A percentile compares a stretch with the other conserved stretches of the same genome.
phyloP scores from a whole-genome alignment of 2,888 invertebrate species.

The Oligia strigilis region DNA sequence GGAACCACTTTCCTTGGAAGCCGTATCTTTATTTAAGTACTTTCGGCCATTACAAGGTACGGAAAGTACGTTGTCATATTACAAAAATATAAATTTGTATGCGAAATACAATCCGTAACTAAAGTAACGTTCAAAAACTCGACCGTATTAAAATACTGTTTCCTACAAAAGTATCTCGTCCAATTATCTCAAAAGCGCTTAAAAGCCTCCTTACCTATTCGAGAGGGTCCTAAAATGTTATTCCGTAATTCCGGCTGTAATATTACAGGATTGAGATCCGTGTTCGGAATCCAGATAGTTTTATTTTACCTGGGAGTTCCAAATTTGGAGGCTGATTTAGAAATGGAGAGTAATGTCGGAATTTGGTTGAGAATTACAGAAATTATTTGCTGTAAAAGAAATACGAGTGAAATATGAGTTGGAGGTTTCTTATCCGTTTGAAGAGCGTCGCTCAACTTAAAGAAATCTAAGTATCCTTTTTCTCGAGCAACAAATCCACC shows the following conservation, averaged over 20 bases:
- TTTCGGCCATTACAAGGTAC: background rate
- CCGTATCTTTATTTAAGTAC: background rate
- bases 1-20: background rate
- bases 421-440: too few species aligned
- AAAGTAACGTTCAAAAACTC: conserved; percentile 1
- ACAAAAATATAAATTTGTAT: background rate
- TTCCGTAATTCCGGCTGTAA: conserved; percentile 23
- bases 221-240: conserved; percentile 37
- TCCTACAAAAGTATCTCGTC: conserved; percentile 36
- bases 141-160: conserved; percentile 36
- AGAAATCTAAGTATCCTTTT: too few species aligned
- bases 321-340: conserved; percentile 4
- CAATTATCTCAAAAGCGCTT: conserved; percentile 52
- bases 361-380: background rate
- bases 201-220: conserved; percentile 23
- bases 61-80: background rate
- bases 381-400: background rate
- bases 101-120: background rate
- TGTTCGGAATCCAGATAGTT: conserved; percentile 41
- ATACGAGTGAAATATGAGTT: too few species aligned
- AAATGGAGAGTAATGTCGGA: background rate
- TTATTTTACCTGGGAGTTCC: conserved; percentile 3
- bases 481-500: background rate
- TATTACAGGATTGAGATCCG: conserved; percentile 34
- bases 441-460: too few species aligned